Evolutionary conservation across 2,797 vertebrate genomes (phyloP), one percentile per base, ranked within the genome.

Genomic region (Mus minutoides): DNA sequence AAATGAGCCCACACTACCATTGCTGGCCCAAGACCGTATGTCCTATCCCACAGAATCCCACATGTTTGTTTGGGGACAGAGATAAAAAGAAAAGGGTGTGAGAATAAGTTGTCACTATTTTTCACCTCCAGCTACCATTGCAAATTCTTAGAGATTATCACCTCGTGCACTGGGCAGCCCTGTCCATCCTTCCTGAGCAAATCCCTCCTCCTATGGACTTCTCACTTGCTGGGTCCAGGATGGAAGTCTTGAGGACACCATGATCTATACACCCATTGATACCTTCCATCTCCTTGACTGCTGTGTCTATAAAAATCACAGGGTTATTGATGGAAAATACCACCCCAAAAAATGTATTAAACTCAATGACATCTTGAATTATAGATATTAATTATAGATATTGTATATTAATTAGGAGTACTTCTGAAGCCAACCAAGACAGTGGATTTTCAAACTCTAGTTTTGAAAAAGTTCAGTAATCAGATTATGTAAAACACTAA

Each of bases 401-500:
- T 64, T 37, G 9, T 75, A 13, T 90, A 64, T 95, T 94, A 80
- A 29, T 49, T 49, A 49, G 49, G 37, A 12, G 8, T 46, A 89
- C 49, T 94, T 92, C 76, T 84, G 43, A 34, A 86, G 17, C 54
- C 71, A 88, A 62, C 40, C 60, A 86, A 56, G 13, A 94, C 31
- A 85, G 94, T 16, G 87, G 9, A 46, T 88, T 94, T 95, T 85
- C 26, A 94, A 91, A 92, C 34, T 40, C 17, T 91, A 52, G 73
- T 80, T 93, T 60, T 92, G 69, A 67, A 56, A 91, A 90, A 67
- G 31, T 96, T 46, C 90, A 75, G 54, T 96, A 73, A 71, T 64
- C 62, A 95, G 90, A 93, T 90, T 84, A 93, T 67, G 12, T 84
- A 84, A 96, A 97, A 94, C n/a, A 54, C 34, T 78, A 56, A 76